These are phyloP conservation scores for Micoletzkya japonica DNA, from an alignment of 2,888 invertebrate genomes.

Conservation along the genomic window DNA sequence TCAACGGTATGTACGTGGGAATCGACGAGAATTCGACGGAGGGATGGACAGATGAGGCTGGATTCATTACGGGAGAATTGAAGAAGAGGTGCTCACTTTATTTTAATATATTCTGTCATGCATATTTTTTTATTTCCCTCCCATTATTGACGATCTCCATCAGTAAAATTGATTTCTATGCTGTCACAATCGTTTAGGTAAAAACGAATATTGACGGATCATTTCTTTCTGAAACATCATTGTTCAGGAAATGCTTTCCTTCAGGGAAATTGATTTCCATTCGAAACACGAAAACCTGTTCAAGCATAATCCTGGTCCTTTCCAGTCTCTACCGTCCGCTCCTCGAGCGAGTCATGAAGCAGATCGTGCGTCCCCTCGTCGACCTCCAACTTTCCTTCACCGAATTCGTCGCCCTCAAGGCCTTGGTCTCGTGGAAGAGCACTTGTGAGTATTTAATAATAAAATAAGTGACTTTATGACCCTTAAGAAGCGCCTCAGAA, in stretches of 20 bases:
- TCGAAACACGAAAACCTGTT: too few species aligned
- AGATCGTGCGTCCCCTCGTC: conserved; percentile 42
- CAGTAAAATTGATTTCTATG: too few species aligned
- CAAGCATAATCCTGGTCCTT: neutral
- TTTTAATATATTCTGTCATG: too few species aligned
- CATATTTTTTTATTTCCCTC: too few species aligned
- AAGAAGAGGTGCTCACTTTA: conserved; percentile 44
- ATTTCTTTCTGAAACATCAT: too few species aligned
- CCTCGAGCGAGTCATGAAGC: conserved; percentile 41
- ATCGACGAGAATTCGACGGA: conserved; percentile 37
- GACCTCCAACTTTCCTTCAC: conserved; percentile 38
- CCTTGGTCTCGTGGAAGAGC: conserved; percentile 45
- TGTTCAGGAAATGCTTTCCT: too few species aligned
- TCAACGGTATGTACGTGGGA: conserved; percentile 47
- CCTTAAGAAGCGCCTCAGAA: too few species aligned
- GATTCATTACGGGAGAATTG: conserved; percentile 41
- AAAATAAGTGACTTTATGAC: neutral
- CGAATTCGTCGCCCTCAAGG: conserved; percentile 46
- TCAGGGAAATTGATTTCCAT: too few species aligned
- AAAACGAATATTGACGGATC: too few species aligned
- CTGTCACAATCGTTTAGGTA: too few species aligned
- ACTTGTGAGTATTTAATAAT: conserved; percentile 35
- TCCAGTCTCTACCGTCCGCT: conserved; percentile 49
- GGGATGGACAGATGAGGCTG: conserved; percentile 48
- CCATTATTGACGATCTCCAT: too few species aligned